Evolutionary conservation across 2,888 invertebrate genomes (phyloP).

Genomic region (Quadroppia sp.): DNA sequence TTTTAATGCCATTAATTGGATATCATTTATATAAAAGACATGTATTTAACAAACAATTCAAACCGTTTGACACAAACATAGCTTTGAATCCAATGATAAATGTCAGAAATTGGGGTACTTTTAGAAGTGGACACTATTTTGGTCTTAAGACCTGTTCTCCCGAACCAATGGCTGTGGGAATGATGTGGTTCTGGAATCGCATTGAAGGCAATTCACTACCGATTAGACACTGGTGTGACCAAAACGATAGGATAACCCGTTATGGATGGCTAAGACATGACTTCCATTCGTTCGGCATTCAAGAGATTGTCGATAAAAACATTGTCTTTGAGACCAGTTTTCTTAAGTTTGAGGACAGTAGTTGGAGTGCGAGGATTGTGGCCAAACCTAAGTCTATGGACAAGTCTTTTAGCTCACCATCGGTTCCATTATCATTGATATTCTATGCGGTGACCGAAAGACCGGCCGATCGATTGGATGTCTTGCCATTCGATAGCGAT

Average conservation of each 20-base stretch:
- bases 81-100: conserved; percentile 12
- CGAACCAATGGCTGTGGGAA: conserved; percentile 78
- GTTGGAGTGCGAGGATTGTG: conserved; percentile 80
- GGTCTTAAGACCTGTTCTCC: conserved; percentile 87
- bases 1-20: background rate
- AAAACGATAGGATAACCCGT: conserved; percentile 71
- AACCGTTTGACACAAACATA: conserved; percentile 37
- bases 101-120: conserved; percentile 76
- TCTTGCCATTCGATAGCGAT: conserved; percentile 4
- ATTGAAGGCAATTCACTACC: conserved; percentile 47
- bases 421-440: conserved; percentile 61
- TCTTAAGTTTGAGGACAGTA: conserved; percentile 82
- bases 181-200: conserved; percentile 88
- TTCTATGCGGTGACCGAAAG: conserved; percentile 69
- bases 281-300: conserved; percentile 82
- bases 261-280: conserved; percentile 93
- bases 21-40: background rate
- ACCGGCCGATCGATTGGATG: background rate
- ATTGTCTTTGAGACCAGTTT: conserved; percentile 77
- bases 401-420: background rate
- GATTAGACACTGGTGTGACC: conserved; percentile 81
- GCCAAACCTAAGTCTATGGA: conserved; percentile 16
- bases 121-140: conserved; percentile 78
- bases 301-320: conserved; percentile 76
- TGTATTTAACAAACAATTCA: conserved; percentile 8